Base-by-base conservation (phyloP, 2,113 vertebrate genomes). In the Colinus virginianus region DNA sequence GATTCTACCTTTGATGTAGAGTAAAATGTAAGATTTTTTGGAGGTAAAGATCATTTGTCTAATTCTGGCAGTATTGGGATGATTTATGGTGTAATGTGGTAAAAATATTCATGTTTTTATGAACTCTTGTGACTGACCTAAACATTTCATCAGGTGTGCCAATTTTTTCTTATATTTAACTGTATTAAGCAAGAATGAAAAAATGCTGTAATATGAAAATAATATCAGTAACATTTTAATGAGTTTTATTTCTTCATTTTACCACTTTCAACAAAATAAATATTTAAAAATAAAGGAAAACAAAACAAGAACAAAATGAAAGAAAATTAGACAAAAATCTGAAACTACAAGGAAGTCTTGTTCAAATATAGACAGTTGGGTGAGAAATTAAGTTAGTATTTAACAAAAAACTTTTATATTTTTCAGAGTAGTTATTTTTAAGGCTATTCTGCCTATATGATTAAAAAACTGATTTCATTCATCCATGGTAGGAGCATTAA, bases 141-240 rank as follows among this genome's bases (percentile, higher is more conserved):
- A 78, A 49, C 5, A 43, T 12, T 82, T 84, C 9, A 46, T 45
- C 15, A 82, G 21, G 6, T 62, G 3, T 18, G 43, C 72, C 14
- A 84, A 10, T 2, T 84, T 89, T 84, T 34, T 61, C 12, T 5
- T 51, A 17, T 78, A 63, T 14, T 74, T 92, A 46, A 62, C 4
- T 53, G 61, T 72, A 74, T 0, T 74, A n/a, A 88, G 17, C 5
- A 3, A 74, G 70, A 70, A 76, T 46, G 8, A 78, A 56, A 59
- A 69, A 76, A 61, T 46, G 4, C 0, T 56, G 3, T 10, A 45
- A 17, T 13, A 61, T 16, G 58, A 71, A 84, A 79, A 55, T 36
- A 53, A 32, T 7, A 7, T 32, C 8, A 38, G 2, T 40, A n/a
- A 0, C 0, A 1, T 58, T 72, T 84, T 70, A 34, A 7, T 82